These are phyloP conservation scores for Eciton burchellii DNA, from an alignment of 1,140 invertebrate species.

Conservation along the genomic window DNA sequence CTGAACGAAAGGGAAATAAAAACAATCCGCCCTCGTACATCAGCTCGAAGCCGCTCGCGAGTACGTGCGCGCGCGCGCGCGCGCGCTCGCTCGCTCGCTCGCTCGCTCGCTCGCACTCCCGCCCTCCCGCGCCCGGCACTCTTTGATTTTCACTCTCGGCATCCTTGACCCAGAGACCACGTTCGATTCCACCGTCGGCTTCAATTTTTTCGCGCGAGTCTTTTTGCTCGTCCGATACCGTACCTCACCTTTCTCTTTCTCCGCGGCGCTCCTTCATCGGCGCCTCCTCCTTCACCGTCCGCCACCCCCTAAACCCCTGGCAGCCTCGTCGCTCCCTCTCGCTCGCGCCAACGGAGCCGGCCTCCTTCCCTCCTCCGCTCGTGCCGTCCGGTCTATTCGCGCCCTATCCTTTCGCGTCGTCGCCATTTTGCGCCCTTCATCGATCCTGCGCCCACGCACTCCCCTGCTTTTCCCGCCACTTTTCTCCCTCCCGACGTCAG, in stretches of 20 bases:
- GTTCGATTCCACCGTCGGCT: constrained; percentile 74
- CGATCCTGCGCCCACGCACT: constrained; percentile 81
- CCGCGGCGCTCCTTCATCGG: constrained; percentile 56
- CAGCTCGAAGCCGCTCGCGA: constrained; percentile 44
- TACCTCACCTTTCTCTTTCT: constrained; percentile 71
- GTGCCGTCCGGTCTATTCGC: constrained; percentile 58
- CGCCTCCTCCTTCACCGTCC: constrained; percentile 53
- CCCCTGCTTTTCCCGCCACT: constrained; percentile 80
- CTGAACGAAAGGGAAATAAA: constrained; percentile 52
- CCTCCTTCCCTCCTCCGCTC: constrained; percentile 43
- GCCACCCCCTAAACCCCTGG: constrained; percentile 50
- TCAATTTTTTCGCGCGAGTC: constrained; percentile 72
- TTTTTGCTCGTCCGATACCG: constrained; percentile 69
- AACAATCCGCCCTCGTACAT: constrained; percentile 57
- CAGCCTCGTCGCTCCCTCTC: constrained; percentile 30
- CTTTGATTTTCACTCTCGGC: constrained; percentile 77
- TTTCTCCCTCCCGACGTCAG: constrained; percentile 59
- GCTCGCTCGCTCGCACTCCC: constrained; percentile 6
- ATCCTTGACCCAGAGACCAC: constrained; percentile 74
- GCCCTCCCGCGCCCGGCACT: constrained; percentile 40
- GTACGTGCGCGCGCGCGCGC: constrained; percentile 21
- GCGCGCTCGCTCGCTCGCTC: constrained; percentile 4
- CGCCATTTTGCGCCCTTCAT: constrained; percentile 81
- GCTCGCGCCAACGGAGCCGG: not conserved
- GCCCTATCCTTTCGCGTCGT: constrained; percentile 64